Percentiles rank a stretch among this genome's conserved stretches.
These are phyloP conservation scores for Drosophila nr. medialis DNA, from an alignment of 2,888 invertebrate genomes.

Conservation along the genomic window DNA sequence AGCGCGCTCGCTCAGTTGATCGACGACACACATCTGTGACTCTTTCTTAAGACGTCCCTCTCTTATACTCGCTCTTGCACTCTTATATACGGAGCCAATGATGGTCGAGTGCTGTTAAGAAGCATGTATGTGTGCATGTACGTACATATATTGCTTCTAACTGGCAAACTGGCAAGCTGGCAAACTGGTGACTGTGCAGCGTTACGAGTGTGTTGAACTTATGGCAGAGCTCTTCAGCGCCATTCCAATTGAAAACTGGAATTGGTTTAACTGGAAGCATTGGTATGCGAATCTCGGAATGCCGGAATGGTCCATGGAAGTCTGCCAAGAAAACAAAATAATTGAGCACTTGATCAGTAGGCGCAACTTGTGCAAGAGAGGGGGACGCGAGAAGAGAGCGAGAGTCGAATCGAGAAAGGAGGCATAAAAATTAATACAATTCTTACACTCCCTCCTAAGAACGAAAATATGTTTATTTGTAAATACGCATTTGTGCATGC, in stretches of 20 bases:
- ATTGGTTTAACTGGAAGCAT: slow-evolving; percentile 81
- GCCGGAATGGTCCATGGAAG: slow-evolving; percentile 81
- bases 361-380: slow-evolving; percentile 24
- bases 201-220: slow-evolving; percentile 74
- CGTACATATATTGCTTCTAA: slow-evolving; percentile 64
- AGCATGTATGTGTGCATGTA: neutral
- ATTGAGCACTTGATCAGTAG: slow-evolving; percentile 78
- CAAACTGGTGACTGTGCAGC: slow-evolving; percentile 56
- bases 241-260: slow-evolving; percentile 80
- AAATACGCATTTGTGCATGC: neutral
- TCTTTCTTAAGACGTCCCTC: slow-evolving; percentile 22
- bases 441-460: slow-evolving; percentile 1
- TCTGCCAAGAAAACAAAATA: slow-evolving; percentile 62
- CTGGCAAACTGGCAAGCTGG: slow-evolving; percentile 61
- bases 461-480: slow-evolving; percentile 2
- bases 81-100: slow-evolving; percentile 26
- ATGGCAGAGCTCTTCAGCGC: slow-evolving; percentile 53
- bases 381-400: neutral
- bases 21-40: neutral
- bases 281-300: slow-evolving; percentile 80
- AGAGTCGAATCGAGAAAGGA: slow-evolving; percentile 6
- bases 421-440: slow-evolving; percentile 30
- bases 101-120: slow-evolving; percentile 35
- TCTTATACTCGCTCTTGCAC: slow-evolving; percentile 31
- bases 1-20: slow-evolving; percentile 12